Evolutionary conservation across 2,888 invertebrate genomes (phyloP).

Genomic region (Conops quadrifasciatus): DNA sequence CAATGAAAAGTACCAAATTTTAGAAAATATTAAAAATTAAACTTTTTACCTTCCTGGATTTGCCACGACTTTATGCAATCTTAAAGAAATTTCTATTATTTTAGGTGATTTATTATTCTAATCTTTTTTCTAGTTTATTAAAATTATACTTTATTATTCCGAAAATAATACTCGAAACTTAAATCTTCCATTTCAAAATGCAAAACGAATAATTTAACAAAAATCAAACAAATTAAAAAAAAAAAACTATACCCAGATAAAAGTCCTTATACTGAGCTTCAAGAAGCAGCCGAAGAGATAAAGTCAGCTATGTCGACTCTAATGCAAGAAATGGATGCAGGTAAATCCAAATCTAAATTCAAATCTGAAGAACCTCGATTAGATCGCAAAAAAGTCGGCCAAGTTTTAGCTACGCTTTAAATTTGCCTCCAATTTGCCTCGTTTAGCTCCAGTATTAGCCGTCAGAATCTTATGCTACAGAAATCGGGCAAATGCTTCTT

Average conservation of each 20-base stretch:
- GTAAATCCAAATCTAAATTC: slow-evolving; percentile 63
- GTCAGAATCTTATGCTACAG: too few relatives aligned
- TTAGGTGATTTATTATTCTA: neutral
- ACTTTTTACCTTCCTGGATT: too few relatives aligned
- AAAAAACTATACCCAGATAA: slow-evolving; percentile 7
- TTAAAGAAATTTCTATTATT: too few relatives aligned
- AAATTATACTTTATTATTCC: neutral
- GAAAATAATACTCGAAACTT: neutral
- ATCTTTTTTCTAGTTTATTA: too few relatives aligned
- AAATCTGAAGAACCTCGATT: slow-evolving; percentile 36
- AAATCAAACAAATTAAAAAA: neutral
- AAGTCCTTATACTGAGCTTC: slow-evolving; percentile 83
- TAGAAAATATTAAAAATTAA: too few relatives aligned
- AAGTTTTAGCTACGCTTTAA: neutral
- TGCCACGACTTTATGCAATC: too few relatives aligned
- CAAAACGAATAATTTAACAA: neutral
- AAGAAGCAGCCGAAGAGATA: slow-evolving; percentile 96
- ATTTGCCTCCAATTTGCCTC: too few relatives aligned
- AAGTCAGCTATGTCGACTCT: slow-evolving; percentile 98
- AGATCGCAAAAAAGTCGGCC: slow-evolving; percentile 31
- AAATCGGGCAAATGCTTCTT: too few relatives aligned
- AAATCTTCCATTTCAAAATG: neutral
- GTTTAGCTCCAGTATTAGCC: too few relatives aligned
- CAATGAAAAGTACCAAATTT: too few relatives aligned
- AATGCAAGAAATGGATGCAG: slow-evolving; percentile 94